Base-by-base conservation (phyloP, 2,113 vertebrate genomes). In the Promerops cafer region DNA sequence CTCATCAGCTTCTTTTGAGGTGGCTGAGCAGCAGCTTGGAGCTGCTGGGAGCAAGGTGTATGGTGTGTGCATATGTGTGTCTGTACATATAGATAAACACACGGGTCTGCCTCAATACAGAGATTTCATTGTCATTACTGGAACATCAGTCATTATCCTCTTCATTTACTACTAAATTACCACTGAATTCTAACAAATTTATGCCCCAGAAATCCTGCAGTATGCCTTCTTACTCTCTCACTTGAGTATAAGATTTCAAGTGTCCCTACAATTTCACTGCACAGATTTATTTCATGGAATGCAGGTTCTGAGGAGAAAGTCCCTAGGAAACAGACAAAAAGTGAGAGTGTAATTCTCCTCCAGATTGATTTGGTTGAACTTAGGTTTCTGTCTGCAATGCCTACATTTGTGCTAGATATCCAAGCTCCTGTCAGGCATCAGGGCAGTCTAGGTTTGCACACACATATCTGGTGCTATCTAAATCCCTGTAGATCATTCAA, bases 401-500 rank as follows among this genome's bases (percentile, higher is more conserved):
- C 37, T 74, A 12, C 1, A 11, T 74, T 33, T 60, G 19, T 65
- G 13, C 13, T 37, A 12, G 27, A 27, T 83, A 63, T 40, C 35
- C 24, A 49, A 61, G 15, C 7, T 84, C 11, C 28, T 40, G 1
- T 33, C 42, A 40, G 27, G 21, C 10, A 47, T 44, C 6, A 11
- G 21, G 18, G 17, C 11, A 81, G 26, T 11, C 59, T 56, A 40
- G 9, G 12, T 45, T 89, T 53, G 47, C 45, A 64, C 4, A 23
- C 24, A 33, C 2, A 16, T 75, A 4, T 11, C 13, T 28, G 15
- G 1, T 24, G 1, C 10, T 11, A 5, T 22, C 12, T 22, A 50
- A 56, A 76, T 60, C 6, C 13, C 37, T 65, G 45, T 27, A 61
- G 23, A 11, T 70, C 44, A 37, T 64, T 91, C 35, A 74, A 57